phyloP scores from a whole-genome alignment of 2,888 invertebrate genomes.

The Dysmachus trigonus region DNA sequence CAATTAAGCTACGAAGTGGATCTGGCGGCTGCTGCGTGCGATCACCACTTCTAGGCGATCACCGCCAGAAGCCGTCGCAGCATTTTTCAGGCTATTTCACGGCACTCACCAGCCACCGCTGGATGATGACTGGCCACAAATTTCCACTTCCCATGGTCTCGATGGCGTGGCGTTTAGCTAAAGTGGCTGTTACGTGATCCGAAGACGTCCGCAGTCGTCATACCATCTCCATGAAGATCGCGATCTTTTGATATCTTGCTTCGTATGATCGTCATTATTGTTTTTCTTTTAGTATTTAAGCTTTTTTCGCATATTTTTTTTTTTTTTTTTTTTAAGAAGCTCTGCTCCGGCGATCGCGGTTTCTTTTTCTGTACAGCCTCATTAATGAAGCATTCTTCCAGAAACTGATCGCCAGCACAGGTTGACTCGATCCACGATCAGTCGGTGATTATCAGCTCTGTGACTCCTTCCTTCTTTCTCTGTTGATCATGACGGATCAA shows the following conservation, averaged over 20 bases:
- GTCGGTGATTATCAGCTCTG: not conserved
- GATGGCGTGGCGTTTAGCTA: not conserved
- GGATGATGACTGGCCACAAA: not conserved
- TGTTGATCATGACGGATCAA: not conserved
- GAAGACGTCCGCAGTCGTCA: not conserved
- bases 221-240: conserved; percentile 1
- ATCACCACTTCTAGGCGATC: not conserved
- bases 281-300: not conserved
- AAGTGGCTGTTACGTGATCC: not conserved
- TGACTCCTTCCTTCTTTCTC: not conserved
- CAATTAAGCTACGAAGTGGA: conserved; percentile 7
- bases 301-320: not conserved
- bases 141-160: not conserved
- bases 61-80: not conserved
- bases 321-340: not conserved
- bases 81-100: not conserved
- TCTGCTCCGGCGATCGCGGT: not conserved
- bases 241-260: not conserved
- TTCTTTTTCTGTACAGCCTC: not conserved
- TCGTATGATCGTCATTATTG: not conserved
- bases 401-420: not conserved
- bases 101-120: not conserved
- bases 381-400: not conserved
- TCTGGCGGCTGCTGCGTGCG: not conserved
- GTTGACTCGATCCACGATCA: not conserved